Evolutionary conservation across 2,113 vertebrate genomes (phyloP), one percentile per base, ranked within the genome.

Genomic region (Rhynchomys soricoides): DNA sequence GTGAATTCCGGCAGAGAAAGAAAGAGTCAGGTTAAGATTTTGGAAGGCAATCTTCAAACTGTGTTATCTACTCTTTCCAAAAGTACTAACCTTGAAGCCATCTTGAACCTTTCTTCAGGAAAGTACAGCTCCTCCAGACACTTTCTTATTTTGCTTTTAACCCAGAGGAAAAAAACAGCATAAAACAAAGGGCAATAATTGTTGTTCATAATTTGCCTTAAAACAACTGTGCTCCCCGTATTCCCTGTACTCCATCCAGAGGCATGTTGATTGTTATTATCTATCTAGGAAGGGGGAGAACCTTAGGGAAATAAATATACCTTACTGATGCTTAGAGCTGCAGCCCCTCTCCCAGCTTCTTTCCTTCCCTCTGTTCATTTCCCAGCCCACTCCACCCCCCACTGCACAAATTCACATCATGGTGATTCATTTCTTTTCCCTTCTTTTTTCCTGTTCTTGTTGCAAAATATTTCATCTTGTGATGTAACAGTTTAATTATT

Each of bases 401-500:
- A 68, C 13, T 37, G 24, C 29, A 45, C 8, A 34, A n/a, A 19
- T 48, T 5, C 4, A 3, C 4, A 19, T 21, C 43, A 43, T 12
- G 11, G 31, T 21, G 66, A 62, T 21, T 26, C 17, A 89, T 57
- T 96, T 90, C 2, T 34, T 75, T 82, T 6, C 40, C 50, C 1
- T 91, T 85, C 21, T 64, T 82, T 86, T 1, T 62, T 92, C 22
- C 26, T 66, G 9, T 86, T 62, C 86, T 95, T 78, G 12, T 75
- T 37, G 48, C 59, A 87, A 95, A 95, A 92, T 34, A 81, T 86
- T 96, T 90, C 45, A 55, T 94, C 52, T 86, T 9, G 82, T 96
- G 92, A 96, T 91, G 11, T 45, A 93, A 94, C 31, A 77, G 93
- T 95, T 93, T 89, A 94, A 96, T 95, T 94, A 74, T 26, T 88